A percentile compares a stretch with the other conserved stretches of the same genome.
Conservation (phyloP, 1,140 invertebrate species). For the Wiebesia pumilae region DNA sequence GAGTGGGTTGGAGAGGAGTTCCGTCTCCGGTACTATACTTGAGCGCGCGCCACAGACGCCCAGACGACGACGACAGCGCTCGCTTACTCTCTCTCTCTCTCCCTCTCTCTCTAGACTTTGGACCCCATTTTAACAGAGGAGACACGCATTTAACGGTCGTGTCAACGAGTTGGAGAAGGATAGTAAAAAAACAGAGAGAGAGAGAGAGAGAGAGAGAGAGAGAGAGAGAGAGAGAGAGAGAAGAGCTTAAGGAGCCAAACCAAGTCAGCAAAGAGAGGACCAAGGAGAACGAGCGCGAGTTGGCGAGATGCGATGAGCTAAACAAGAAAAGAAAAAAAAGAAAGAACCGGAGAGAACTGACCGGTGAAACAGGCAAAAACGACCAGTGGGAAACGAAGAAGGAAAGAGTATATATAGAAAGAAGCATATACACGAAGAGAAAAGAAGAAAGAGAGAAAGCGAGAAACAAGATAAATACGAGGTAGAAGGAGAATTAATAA, state of each 20-base stretch:
- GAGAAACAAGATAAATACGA: too few relatives aligned
- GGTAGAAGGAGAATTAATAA: too few relatives aligned
- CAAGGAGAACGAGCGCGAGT: not conserved
- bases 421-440: too few relatives aligned
- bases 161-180: too few relatives aligned
- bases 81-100: not conserved
- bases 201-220: not conserved
- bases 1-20: not conserved
- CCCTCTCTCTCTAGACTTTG: not conserved
- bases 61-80: constrained; percentile 2
- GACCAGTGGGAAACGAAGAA: constrained; percentile 32
- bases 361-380: constrained; percentile 13
- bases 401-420: constrained; percentile 26
- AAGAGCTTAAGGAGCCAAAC: too few relatives aligned
- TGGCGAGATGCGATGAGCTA: not conserved
- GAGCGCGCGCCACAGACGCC: constrained; percentile 1
- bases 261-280: not conserved
- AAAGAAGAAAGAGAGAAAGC: too few relatives aligned
- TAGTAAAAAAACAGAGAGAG: not conserved
- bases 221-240: not conserved
- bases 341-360: not conserved
- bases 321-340: not conserved
- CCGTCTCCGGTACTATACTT: not conserved
- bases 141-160: not conserved
- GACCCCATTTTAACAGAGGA: not conserved